Evolutionary conservation across 2,888 invertebrate species (phyloP), one percentile per base, ranked within the genome.

Genomic region (Sarcophaga caerulescens): DNA sequence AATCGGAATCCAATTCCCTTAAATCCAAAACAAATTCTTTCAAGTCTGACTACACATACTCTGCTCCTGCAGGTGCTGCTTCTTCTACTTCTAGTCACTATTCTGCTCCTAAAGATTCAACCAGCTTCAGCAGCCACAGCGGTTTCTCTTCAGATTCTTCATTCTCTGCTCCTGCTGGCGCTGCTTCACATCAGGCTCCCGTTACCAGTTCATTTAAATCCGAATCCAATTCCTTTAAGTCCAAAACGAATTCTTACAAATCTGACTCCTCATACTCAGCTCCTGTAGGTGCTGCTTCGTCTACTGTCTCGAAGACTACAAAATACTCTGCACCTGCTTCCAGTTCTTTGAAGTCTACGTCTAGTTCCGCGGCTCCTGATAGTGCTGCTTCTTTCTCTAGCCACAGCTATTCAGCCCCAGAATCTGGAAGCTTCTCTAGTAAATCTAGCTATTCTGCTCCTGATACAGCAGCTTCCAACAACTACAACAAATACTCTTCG

Each of bases 291-390:
- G 52, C 80, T 3, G 73, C 59, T 19, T 70, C 84, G 12, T 19
- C 73, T 2, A 35, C 70, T 2, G 73, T 21, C 35, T 35, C 35
- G 35, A 8, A 35, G 8, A 35, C 35, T 0, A 35, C 35, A 35
- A 35, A 35, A 35, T 10, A 35, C 10, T 35, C 35, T 10, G 2
- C 35, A 35, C 35, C 35, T 35, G 35, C 35, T 35, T 35, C 14
- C 77, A 57, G 60, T 19, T 60, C 68, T 19, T 77, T 60, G 44
- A 25, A 47, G 12, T 75, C 75, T 4, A 11, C 44, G 6, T 83
- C 75, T 65, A 84, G 83, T 71, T 69, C 73, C 45, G 85, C 88
- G 21, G 87, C 86, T 19, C 84, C 88, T 14, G 52, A 52, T 21
- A 25, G 23, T 23, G 75, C 82, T 10, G 87, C 85, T 35, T 79